Evolutionary conservation across 2,888 invertebrate genomes (phyloP), one percentile per base, ranked within the genome.

Genomic region (Tuberolachnus salignus): DNA sequence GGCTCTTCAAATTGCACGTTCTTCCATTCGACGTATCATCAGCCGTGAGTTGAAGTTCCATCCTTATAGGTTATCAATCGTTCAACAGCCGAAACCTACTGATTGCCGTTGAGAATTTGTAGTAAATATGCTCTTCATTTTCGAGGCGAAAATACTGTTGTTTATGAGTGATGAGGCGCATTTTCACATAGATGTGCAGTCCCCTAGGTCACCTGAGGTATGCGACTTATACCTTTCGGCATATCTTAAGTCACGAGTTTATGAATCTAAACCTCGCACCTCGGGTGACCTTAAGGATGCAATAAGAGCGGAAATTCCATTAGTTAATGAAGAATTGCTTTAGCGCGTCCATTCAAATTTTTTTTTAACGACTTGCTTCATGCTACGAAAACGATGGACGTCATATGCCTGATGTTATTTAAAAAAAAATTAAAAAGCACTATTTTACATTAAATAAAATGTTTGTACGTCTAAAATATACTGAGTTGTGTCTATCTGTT

Each of bases 381-480:
- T n/a, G n/a, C n/a, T n/a, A n/a, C n/a, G n/a, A 44, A 64, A 19
- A 64, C 19, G 1, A 44, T 19, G n/a, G 44, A n/a, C 19, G 19
- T 64, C 44, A 64, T 44, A 64, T 19, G 6, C 19, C n/a, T 64
- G 19, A 19, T 19, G 8, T 44, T 44, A 44, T 44, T 64, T 64
- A 14, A 23, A 13, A 51, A 51, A 67, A 67, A 21, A 67, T n/a
- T n/a, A n/a, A n/a, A n/a, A n/a, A n/a, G n/a, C n/a, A n/a, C n/a
- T n/a, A n/a, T n/a, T n/a, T n/a, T n/a, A n/a, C n/a, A n/a, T n/a
- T 49, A 26, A 69, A 69, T 26, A 16, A 69, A 53, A 51, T 51
- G 34, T 23, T 34, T 51, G 23, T 69, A 34, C 26, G 6, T 10
- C 26, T 69, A 49, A 49, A 49, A 49, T 49, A 49, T 44, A 44